Evolutionary conservation across 1,140 invertebrate species (phyloP), one percentile per base, ranked within the genome.

Genomic region (Araneus ventricosus): DNA sequence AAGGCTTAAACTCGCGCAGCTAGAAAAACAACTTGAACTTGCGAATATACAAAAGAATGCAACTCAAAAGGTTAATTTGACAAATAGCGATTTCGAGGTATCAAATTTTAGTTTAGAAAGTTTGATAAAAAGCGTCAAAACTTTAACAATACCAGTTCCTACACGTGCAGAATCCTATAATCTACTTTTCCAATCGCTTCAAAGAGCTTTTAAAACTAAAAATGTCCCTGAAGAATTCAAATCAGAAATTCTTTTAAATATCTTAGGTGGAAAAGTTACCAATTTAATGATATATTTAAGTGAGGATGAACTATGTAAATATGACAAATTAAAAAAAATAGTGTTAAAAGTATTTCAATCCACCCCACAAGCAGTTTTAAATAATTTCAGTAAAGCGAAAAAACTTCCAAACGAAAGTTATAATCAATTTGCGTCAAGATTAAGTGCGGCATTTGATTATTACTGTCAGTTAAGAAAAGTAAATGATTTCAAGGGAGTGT

Each of bases 231-330:
- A 45, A 45, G 22, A 86, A 59, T 59, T 27, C n/a, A 86, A 86
- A 10, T 5, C 7, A 10, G 24, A 59, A 57, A 86, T 86, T 57
- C 27, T 86, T 7, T 86, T 86, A 86, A 86, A 86, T 86, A 57
- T 86, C 27, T 86, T 86, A 30, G 45, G n/a, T 10, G 84, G 10
- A 34, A 86, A 59, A 22, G 52, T 59, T 30, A 59, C 39, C 45
- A 86, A 86, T 86, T 86, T 59, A 75, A 75, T 59, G n/a, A 37
- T 86, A 1, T 86, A 61, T 86, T 14, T 86, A n/a, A n/a, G n/a
- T n/a, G n/a, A 85, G 14, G 2, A 59, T 30, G 84, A 86, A 30
- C 2, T 86, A 8, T 27, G 27, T 27, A 59, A 4, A 2, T 86
- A 86, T 59, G 84, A 59, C 6, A 86, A 86, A 59, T 57, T 86